Percentiles rank a stretch among this genome's conserved stretches.
phyloP scores from a whole-genome alignment of 2,113 vertebrate species.

The Perca flavescens region DNA sequence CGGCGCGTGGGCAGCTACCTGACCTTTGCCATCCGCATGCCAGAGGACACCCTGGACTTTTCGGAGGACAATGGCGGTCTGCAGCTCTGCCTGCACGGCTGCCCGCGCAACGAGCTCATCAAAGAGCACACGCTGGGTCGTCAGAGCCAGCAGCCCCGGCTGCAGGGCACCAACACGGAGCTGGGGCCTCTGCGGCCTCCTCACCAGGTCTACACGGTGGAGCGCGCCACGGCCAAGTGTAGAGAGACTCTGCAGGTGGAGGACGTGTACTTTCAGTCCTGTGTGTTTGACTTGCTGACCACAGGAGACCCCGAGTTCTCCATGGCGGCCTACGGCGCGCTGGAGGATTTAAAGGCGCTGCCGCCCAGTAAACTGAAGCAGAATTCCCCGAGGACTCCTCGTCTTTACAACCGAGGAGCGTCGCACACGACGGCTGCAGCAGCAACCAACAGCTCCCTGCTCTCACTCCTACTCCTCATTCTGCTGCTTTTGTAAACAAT shows the following conservation, averaged over 20 bases:
- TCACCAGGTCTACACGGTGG: constrained; percentile 83
- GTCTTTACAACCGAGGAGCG: constrained; percentile 37
- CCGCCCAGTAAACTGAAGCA: constrained; percentile 86
- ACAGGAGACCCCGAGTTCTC: constrained; percentile 88
- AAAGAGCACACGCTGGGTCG: constrained; percentile 85
- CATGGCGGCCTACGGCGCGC: constrained; percentile 86
- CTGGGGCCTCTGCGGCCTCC: constrained; percentile 68
- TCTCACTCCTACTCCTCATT: constrained; percentile 61
- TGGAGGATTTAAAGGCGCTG: constrained; percentile 88
- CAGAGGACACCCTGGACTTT: constrained; percentile 82
- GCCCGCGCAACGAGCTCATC: constrained; percentile 87
- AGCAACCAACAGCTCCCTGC: constrained; percentile 41
- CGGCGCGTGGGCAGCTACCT: constrained; percentile 88
- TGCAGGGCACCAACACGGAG: constrained; percentile 70
- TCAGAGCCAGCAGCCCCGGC: constrained; percentile 70
- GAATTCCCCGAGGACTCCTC: constrained; percentile 80
- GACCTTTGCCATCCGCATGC: constrained; percentile 88
- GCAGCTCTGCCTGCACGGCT: constrained; percentile 89
- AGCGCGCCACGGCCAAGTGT: constrained; percentile 85
- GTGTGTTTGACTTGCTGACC: constrained; percentile 89
- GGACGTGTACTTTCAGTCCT: constrained; percentile 90
- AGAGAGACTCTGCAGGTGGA: constrained; percentile 87
- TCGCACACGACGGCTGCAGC: constrained; percentile 19
- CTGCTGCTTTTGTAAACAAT: constrained; percentile 74
- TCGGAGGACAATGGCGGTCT: constrained; percentile 83